phyloP scores from a whole-genome alignment of 2,113 vertebrate genomes.

The Cinclus cinclus region DNA sequence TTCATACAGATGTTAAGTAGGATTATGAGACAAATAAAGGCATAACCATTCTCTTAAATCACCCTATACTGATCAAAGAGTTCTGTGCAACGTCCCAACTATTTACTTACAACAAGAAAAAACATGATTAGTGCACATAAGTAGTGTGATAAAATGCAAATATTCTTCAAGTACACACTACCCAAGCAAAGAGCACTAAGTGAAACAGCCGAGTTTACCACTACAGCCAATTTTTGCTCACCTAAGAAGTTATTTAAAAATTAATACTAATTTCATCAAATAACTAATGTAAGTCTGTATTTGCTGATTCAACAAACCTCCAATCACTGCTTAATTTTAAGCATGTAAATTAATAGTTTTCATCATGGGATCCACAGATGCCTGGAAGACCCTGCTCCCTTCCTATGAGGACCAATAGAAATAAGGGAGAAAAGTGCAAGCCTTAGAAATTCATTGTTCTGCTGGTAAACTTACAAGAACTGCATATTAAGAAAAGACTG shows the following conservation, averaged over 20 bases:
- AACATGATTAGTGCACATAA: conserved; percentile 61
- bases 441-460: neutral
- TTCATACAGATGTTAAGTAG: conserved; percentile 56
- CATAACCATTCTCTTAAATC: conserved; percentile 49
- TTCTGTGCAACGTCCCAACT: conserved; percentile 31
- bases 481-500: neutral
- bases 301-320: neutral
- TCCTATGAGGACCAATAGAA: neutral
- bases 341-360: neutral
- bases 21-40: conserved; percentile 60
- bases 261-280: neutral
- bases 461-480: neutral
- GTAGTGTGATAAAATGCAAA: conserved; percentile 53
- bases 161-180: conserved; percentile 40
- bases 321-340: neutral
- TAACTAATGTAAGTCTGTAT: neutral
- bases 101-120: conserved; percentile 62
- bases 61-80: conserved; percentile 40
- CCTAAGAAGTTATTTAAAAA: conserved; percentile 33
- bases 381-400: neutral
- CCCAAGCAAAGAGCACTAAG: neutral
- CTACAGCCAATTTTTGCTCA: conserved; percentile 2
- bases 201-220: conserved; percentile 15
- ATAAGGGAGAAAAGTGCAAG: neutral
- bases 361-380: neutral